Conservation (phyloP, 1,140 invertebrate species). For the Eriocheir sinensis region DNA sequence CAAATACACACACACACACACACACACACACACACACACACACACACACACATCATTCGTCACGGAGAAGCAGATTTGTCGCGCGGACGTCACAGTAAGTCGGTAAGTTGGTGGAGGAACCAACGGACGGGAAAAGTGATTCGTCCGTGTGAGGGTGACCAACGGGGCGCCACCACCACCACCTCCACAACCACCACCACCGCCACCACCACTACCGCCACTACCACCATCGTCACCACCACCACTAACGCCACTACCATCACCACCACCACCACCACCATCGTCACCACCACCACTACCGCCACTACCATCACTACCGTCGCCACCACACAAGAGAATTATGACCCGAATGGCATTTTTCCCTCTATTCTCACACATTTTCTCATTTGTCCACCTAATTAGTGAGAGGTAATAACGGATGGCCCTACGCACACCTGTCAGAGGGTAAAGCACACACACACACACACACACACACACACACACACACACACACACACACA, state of each 20-base stretch:
- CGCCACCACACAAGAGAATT: neutral
- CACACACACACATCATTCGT: neutral
- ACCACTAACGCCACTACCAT: no score
- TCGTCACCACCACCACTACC: neutral
- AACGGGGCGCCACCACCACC: no score
- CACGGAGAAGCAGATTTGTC: neutral
- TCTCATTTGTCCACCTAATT: neutral
- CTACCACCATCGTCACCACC: no score
- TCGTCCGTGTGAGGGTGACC: neutral
- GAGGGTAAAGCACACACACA: neutral
- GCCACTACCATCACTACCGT: no score
- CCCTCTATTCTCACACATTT: neutral
- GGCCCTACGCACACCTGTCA: neutral
- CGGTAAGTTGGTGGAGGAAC: neutral
- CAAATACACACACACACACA: neutral
- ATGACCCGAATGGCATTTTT: no score
- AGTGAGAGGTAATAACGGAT: neutral
- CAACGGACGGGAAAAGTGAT: neutral
- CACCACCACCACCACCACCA: neutral
- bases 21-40: neutral
- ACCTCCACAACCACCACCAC: neutral
- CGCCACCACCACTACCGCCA: neutral
- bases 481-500: neutral
- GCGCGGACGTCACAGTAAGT: neutral
- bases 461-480: slow-evolving; percentile 1